A percentile compares a stretch with the other conserved stretches of the same genome.
phyloP scores from a whole-genome alignment of 2,888 invertebrate genomes.

The Eupithecia dodoneata region DNA sequence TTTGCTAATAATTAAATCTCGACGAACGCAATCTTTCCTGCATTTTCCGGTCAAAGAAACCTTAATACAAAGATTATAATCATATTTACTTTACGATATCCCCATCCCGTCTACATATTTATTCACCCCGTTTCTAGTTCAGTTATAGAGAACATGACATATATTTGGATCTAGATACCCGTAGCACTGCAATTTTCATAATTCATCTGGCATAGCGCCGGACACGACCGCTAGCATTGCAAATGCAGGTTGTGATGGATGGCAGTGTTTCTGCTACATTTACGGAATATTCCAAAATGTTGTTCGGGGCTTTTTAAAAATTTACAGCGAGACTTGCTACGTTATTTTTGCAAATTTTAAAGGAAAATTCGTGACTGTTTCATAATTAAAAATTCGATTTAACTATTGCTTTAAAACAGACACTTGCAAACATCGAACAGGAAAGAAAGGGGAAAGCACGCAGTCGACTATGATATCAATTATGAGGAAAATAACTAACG shows the following conservation, averaged over 20 bases:
- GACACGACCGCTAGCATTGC: constrained; percentile 39
- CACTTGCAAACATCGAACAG: background rate
- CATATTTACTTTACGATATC: background rate
- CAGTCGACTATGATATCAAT: background rate
- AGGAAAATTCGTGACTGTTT: background rate
- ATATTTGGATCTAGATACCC: constrained; percentile 38
- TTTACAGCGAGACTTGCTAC: background rate
- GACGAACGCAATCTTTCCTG: no score
- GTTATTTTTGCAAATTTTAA: background rate
- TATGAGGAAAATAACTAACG: background rate
- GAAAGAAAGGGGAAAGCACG: background rate
- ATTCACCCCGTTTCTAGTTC: constrained; percentile 17
- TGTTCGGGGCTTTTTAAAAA: background rate
- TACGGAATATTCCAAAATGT: constrained; percentile 23
- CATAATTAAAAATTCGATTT: background rate
- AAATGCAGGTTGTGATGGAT: constrained; percentile 34
- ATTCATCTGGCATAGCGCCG: constrained; percentile 40
- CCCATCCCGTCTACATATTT: background rate
- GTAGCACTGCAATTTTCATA: constrained; percentile 43
- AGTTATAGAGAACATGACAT: constrained; percentile 27
- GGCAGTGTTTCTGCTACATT: constrained; percentile 20
- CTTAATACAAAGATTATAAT: background rate
- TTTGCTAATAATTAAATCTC: no score
- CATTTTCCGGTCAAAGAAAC: background rate
- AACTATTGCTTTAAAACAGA: background rate